These are phyloP conservation scores for Ptiloglossa arizonensis DNA, from an alignment of 1,140 invertebrate genomes.

Conservation along the genomic window DNA sequence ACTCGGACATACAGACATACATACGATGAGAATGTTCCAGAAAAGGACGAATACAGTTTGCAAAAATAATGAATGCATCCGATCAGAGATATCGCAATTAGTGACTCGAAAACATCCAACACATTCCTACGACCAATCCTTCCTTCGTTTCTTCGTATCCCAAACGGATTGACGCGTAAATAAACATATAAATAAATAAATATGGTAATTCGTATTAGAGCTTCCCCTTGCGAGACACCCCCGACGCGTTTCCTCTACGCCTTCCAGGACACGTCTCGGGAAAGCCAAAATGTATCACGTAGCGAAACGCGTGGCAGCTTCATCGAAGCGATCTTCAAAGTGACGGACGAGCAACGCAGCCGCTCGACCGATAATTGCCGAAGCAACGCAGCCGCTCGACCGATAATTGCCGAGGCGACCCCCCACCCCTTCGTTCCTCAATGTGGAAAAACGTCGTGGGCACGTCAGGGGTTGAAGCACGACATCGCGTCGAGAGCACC, in stretches of 20 bases:
- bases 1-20: too few species aligned
- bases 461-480: conserved; percentile 56
- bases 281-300: conserved; percentile 65
- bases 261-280: background rate
- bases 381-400: conserved; percentile 48
- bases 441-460: conserved; percentile 42
- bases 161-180: too few species aligned
- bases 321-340: conserved; percentile 26
- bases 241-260: conserved; percentile 19
- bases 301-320: conserved; percentile 16
- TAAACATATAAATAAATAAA: too few species aligned
- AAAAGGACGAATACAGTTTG: too few species aligned
- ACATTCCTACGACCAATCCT: too few species aligned
- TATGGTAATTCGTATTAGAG: background rate
- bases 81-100: too few species aligned
- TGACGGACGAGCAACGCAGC: conserved; percentile 62
- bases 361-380: conserved; percentile 63
- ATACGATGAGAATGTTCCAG: too few species aligned
- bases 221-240: background rate
- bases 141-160: too few species aligned
- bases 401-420: conserved; percentile 65
- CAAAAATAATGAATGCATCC: too few species aligned
- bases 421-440: background rate
- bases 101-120: too few species aligned
- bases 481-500: conserved; percentile 65